These are phyloP conservation scores for Aegithalos caudatus DNA, from an alignment of 2,113 vertebrate species.

Conservation along the genomic window DNA sequence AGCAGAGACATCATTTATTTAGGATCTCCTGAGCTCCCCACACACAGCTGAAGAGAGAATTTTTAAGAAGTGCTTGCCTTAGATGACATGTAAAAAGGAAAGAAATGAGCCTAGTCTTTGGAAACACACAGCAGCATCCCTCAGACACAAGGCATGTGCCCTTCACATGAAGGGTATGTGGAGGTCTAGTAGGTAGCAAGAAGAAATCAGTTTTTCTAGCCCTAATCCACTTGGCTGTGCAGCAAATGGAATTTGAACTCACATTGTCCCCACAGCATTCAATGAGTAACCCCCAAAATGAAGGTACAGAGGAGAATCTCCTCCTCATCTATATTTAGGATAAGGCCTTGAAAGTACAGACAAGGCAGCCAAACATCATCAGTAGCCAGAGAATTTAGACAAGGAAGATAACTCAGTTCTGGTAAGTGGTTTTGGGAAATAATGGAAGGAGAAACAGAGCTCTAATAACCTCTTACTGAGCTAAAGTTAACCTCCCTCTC, in stretches of 20 bases:
- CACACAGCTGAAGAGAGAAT: not conserved
- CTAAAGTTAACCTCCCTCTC: not conserved
- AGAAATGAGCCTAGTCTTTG: not conserved
- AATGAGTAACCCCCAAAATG: not conserved
- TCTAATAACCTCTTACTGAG: not conserved
- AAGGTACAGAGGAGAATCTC: not conserved
- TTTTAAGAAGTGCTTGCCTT: not conserved
- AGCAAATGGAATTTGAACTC: not conserved
- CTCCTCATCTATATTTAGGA: not conserved
- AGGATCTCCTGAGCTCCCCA: not conserved
- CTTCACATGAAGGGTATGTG: not conserved
- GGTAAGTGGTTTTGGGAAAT: not conserved
- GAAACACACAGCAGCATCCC: not conserved
- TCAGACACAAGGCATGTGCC: not conserved
- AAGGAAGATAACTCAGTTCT: not conserved
- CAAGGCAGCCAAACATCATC: not conserved
- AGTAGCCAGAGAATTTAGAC: not conserved
- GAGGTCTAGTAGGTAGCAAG: not conserved
- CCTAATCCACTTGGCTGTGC: not conserved
- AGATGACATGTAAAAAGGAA: not conserved
- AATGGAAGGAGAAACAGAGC: not conserved
- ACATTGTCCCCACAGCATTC: not conserved
- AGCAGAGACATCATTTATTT: not conserved
- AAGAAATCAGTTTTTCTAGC: not conserved
- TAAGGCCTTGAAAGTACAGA: not conserved